Conservation (phyloP, 2,113 vertebrate genomes). For the Eolophus roseicapilla region DNA sequence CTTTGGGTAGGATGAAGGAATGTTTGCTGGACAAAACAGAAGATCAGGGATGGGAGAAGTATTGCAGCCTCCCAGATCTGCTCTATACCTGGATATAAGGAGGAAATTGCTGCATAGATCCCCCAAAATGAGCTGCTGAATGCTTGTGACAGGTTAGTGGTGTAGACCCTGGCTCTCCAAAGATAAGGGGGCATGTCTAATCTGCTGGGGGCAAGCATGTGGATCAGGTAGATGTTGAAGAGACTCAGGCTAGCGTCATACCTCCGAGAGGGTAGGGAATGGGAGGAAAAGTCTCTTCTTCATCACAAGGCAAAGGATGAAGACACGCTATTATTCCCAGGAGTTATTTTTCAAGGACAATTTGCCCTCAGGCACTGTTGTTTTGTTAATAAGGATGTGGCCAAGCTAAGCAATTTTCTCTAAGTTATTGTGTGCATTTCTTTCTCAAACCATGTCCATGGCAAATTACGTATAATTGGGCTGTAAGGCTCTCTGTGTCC, state of each 20-base stretch:
- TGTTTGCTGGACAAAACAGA: background rate
- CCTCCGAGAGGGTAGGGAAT: background rate
- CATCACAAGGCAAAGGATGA: background rate
- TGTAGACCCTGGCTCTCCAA: background rate
- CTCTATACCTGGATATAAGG: background rate
- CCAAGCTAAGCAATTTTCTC: conserved; percentile 61
- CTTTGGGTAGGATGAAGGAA: background rate
- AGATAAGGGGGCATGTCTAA: background rate
- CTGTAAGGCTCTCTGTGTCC: conserved; percentile 31
- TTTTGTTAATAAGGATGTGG: conserved; percentile 43
- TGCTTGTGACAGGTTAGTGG: background rate
- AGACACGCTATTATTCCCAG: background rate
- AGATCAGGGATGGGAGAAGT: background rate
- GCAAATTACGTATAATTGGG: conserved; percentile 56
- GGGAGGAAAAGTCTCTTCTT: background rate
- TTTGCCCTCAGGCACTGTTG: conserved; percentile 3
- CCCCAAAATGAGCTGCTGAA: background rate
- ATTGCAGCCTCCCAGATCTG: background rate
- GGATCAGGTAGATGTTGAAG: background rate
- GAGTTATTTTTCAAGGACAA: conserved; percentile 43
- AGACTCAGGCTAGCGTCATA: background rate
- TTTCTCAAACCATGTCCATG: conserved; percentile 47
- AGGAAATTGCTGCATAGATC: background rate
- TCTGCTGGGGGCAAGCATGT: background rate
- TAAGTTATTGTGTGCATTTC: conserved; percentile 29